These are phyloP conservation scores for Cottus gobio DNA, from an alignment of 2,113 vertebrate species.

Conservation along the genomic window DNA sequence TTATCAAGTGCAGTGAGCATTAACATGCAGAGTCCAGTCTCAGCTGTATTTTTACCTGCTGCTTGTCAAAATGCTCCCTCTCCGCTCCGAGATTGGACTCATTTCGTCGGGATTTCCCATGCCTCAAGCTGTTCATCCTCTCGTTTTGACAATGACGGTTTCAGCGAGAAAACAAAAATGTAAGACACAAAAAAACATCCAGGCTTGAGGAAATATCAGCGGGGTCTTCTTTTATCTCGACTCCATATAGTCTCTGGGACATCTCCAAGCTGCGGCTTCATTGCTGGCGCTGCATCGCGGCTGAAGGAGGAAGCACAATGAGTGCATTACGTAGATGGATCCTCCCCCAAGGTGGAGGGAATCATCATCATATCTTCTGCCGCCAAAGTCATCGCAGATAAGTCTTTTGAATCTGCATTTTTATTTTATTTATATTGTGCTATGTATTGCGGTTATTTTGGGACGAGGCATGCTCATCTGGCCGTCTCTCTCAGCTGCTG, in stretches of 20 bases:
- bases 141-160: background rate
- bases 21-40: background rate
- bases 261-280: constrained; percentile 39
- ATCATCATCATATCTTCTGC: constrained; percentile 18
- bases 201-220: background rate
- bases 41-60: constrained; percentile 83
- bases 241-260: constrained; percentile 9
- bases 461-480: too few relatives aligned
- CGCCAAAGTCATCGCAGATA: background rate
- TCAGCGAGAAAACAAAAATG: background rate
- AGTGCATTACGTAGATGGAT: constrained; percentile 57
- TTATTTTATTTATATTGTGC: fast-evolving
- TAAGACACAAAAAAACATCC: background rate
- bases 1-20: background rate
- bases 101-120: constrained; percentile 87
- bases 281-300: constrained; percentile 42
- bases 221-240: background rate
- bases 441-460: background rate
- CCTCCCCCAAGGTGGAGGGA: constrained; percentile 63
- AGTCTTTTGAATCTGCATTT: background rate
- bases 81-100: constrained; percentile 91
- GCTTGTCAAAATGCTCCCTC: constrained; percentile 94
- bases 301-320: constrained; percentile 52
- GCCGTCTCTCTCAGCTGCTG: background rate
- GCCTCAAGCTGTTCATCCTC: constrained; percentile 93